These are phyloP conservation scores for Intellagama lesueurii DNA, from an alignment of 2,797 vertebrate species.

Conservation along the genomic window DNA sequence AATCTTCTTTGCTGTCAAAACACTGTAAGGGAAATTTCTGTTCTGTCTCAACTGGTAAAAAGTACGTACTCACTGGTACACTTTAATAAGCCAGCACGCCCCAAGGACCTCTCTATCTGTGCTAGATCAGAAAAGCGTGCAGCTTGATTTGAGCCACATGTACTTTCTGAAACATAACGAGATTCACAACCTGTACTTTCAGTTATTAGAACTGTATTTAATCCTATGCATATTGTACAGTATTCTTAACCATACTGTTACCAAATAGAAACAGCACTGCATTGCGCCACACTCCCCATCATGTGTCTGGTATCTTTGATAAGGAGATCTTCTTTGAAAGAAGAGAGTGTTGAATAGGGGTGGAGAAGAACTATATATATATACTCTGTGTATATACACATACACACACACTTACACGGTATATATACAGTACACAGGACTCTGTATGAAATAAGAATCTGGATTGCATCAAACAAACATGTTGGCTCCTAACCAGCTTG, in stretches of 20 bases:
- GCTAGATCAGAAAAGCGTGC: constrained; percentile 56
- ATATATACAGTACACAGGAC: too few relatives aligned
- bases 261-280: neutral
- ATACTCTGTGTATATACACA: too few relatives aligned
- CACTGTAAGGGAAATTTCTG: constrained; percentile 49
- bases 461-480: too few relatives aligned
- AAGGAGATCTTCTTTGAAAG: neutral
- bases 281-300: neutral
- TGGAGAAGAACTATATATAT: neutral
- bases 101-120: constrained; percentile 52
- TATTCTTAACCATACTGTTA: constrained; percentile 19
- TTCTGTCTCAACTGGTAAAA: constrained; percentile 50
- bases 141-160: constrained; percentile 66
- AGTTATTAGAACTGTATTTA: constrained; percentile 56
- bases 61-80: constrained; percentile 39
- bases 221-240: constrained; percentile 33
- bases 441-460: too few relatives aligned
- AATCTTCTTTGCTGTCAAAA: constrained; percentile 72
- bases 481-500: too few relatives aligned
- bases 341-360: neutral
- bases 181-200: constrained; percentile 56
- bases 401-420: too few relatives aligned
- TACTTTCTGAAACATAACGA: constrained; percentile 39
- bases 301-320: neutral
- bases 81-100: constrained; percentile 63